Base-by-base conservation (phyloP, 1,140 invertebrate genomes). In the Diorhabda carinulata region DNA sequence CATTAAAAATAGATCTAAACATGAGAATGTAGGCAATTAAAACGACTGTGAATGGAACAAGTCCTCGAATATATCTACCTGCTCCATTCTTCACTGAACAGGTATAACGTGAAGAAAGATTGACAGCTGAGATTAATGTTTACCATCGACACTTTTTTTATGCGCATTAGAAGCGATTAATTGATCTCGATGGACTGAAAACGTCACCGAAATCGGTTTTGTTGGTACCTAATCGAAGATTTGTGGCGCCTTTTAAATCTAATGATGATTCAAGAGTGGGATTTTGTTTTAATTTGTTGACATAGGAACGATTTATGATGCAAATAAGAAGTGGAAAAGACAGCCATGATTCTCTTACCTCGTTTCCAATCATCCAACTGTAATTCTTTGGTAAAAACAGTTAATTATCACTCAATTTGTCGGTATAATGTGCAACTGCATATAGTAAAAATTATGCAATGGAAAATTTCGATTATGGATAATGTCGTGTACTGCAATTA, bases 141-240 rank as follows among this genome's bases (percentile, higher is more conserved):
- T 67, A 67, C 59, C 47, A 67, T 67, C 66, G 66, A 67, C 66
- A 67, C 66, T 67, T 67, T 66, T 67, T 67, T 67, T 47, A 67
- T 45, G 57, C 44, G 66, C 41, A 57, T 25, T 40, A 65, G 64
- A 52, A 47, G 52, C 66, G 57, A 67, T 67, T 67, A 67, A 67
- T 67, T 67, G 66, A 60, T 60, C 58, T 44, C 57, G 66, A 67
- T 67, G 66, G 58, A 52, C 66, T 67, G 57, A 60, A 65, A 47
- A 67, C 47, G 66, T 67, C 66, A 67, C 43, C 66, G 8, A 42
- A 60, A 57, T 7, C 47, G 8, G 47, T 65, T 41, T 62, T 62
- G 42, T 43, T 62, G 8, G 25, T 43, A 5, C n/a, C 43, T 43
- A 8, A 43, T 41, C 41, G 42, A 43, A 62, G 61, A 62, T 62